Conservation (phyloP, 2,888 invertebrate genomes). For the Acanthopleura granulata region DNA sequence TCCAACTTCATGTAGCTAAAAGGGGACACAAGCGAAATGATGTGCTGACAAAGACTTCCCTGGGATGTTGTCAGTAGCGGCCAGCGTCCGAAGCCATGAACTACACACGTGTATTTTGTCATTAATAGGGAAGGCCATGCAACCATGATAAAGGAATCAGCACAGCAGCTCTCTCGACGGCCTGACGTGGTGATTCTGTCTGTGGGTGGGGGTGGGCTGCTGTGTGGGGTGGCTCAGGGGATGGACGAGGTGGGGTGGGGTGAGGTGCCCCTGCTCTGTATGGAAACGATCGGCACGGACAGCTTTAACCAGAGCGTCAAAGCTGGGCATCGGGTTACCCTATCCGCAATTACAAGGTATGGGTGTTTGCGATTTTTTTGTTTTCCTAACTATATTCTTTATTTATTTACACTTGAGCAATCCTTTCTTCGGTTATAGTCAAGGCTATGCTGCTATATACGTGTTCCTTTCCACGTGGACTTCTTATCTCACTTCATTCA, state of each 20-base stretch:
- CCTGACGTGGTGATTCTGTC: constrained; percentile 70
- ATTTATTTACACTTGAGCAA: too few species aligned
- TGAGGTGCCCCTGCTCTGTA: constrained; percentile 70
- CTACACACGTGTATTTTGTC: not conserved
- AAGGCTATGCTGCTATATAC: too few species aligned
- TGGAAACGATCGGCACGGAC: constrained; percentile 72
- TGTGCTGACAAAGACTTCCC: too few species aligned
- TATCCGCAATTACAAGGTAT: constrained; percentile 70
- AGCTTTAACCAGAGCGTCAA: constrained; percentile 69
- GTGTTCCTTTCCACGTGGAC: too few species aligned
- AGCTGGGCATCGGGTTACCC: constrained; percentile 66
- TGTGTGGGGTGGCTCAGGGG: constrained; percentile 64
- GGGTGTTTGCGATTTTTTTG: too few species aligned
- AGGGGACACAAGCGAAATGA: too few species aligned
- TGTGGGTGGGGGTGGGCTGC: constrained; percentile 73
- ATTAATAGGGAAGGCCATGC: constrained; percentile 70
- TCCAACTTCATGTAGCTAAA: too few species aligned
- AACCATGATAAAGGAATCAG: constrained; percentile 69
- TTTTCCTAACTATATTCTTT: too few species aligned
- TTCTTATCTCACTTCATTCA: too few species aligned
- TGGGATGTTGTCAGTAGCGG: too few species aligned
- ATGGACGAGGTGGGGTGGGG: constrained; percentile 65
- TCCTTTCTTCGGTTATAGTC: too few species aligned
- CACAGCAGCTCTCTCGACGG: constrained; percentile 61
- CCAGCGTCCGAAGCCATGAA: too few species aligned